A percentile compares a stretch with the other conserved stretches of the same genome.
Conservation (phyloP, 2,888 invertebrate species). For the Heliothis peltigera region DNA sequence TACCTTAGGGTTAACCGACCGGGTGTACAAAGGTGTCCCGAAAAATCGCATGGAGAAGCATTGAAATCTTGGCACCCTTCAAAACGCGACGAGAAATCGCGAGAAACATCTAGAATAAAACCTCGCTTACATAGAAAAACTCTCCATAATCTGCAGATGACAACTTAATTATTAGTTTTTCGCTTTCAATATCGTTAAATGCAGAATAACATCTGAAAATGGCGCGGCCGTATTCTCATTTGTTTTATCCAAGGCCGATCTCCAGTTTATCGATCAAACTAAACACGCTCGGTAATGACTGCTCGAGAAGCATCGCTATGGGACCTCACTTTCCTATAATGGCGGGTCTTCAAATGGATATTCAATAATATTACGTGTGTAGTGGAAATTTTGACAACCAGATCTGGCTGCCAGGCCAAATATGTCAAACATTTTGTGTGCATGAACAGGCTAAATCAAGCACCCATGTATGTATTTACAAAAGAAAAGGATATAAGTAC, state of each 20-base stretch:
- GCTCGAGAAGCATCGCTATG: slow-evolving; percentile 14
- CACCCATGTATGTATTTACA: too few relatives aligned
- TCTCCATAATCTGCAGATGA: background rate
- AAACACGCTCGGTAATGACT: slow-evolving; percentile 44
- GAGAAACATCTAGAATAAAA: too few relatives aligned
- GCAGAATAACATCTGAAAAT: slow-evolving; percentile 12
- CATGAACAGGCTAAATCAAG: too few relatives aligned
- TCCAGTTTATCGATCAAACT: slow-evolving; percentile 52
- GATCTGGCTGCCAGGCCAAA: too few relatives aligned
- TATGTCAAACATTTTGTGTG: too few relatives aligned
- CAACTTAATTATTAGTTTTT: background rate
- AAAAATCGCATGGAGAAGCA: too few relatives aligned
- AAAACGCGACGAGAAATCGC: too few relatives aligned
- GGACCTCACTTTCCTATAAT: background rate
- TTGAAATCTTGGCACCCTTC: too few relatives aligned
- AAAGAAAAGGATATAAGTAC: too few relatives aligned
- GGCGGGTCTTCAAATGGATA: background rate
- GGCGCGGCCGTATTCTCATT: slow-evolving; percentile 46
- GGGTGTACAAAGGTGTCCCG: too few relatives aligned
- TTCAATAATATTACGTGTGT: background rate
- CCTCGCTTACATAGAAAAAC: background rate
- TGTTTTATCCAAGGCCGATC: slow-evolving; percentile 53
- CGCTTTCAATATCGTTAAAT: background rate
- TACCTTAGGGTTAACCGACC: too few relatives aligned
- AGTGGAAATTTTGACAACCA: too few relatives aligned